Evolutionary conservation across 2,113 vertebrate species (phyloP).

Genomic region (Dryoscopus gambensis): DNA sequence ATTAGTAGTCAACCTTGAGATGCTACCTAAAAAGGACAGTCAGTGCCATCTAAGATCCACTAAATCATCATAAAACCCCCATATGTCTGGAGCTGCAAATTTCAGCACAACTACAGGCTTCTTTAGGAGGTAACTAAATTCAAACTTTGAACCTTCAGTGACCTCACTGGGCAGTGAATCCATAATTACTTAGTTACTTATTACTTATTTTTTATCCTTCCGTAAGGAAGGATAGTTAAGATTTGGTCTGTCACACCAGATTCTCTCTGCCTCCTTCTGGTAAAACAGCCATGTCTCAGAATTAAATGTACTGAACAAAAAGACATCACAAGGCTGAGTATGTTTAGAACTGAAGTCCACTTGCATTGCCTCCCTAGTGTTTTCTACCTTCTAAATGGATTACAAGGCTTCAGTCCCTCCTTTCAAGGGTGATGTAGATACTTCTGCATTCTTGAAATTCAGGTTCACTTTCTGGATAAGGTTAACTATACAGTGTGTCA

Average conservation of each 20-base stretch:
- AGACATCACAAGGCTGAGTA: accelerated
- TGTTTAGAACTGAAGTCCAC: neutral
- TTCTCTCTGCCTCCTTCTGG: neutral
- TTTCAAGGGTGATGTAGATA: neutral
- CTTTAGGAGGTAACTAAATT: neutral
- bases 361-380: neutral
- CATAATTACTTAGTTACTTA: neutral
- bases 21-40: neutral
- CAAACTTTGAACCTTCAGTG: accelerated
- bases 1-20: neutral
- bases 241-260: neutral
- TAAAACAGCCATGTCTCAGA: too few species aligned
- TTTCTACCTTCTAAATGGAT: neutral
- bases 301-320: neutral
- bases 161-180: neutral
- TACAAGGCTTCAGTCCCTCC: neutral
- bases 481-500: neutral
- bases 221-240: neutral
- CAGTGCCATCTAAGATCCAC: neutral
- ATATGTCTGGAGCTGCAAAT: neutral
- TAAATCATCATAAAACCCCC: neutral
- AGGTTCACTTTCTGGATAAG: neutral
- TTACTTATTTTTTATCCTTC: neutral
- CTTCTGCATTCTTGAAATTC: neutral
- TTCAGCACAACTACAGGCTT: neutral